These are phyloP conservation scores for Molothrus ater DNA, from an alignment of 2,797 vertebrate species.

Conservation along the genomic window DNA sequence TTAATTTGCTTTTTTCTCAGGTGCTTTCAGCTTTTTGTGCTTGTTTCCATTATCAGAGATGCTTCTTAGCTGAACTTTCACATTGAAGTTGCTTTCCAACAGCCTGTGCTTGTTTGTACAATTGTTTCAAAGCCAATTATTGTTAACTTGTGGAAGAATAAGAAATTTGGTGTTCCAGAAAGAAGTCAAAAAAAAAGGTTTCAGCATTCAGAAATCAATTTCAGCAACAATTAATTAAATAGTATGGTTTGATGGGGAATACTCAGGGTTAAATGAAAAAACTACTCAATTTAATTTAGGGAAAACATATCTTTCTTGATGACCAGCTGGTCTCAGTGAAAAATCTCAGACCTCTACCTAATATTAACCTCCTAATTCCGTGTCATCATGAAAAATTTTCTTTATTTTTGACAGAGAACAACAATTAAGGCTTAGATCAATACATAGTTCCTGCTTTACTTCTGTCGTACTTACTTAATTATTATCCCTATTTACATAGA, in stretches of 20 bases:
- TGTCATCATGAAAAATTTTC: not conserved
- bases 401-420: not conserved
- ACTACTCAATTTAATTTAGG: not conserved
- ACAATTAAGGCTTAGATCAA: not conserved
- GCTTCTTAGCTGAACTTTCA: not conserved
- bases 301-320: not conserved
- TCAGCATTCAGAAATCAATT: not conserved
- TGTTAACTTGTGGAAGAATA: not conserved
- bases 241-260: not conserved
- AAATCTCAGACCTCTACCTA: not conserved
- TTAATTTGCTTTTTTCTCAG: slow-evolving; percentile 28
- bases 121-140: slow-evolving; percentile 30
- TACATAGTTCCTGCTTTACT: not conserved
- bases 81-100: slow-evolving; percentile 17
- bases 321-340: not conserved
- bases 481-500: not conserved
- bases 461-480: not conserved
- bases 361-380: not conserved
- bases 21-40: not conserved
- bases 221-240: not conserved
- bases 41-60: slow-evolving; percentile 19
- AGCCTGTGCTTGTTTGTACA: not conserved
- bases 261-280: not conserved
- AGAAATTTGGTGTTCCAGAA: not conserved
- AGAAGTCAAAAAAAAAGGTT: not conserved